These are phyloP conservation scores for Eulemur mongoz DNA, from an alignment of 2,797 vertebrate species.

Conservation along the genomic window DNA sequence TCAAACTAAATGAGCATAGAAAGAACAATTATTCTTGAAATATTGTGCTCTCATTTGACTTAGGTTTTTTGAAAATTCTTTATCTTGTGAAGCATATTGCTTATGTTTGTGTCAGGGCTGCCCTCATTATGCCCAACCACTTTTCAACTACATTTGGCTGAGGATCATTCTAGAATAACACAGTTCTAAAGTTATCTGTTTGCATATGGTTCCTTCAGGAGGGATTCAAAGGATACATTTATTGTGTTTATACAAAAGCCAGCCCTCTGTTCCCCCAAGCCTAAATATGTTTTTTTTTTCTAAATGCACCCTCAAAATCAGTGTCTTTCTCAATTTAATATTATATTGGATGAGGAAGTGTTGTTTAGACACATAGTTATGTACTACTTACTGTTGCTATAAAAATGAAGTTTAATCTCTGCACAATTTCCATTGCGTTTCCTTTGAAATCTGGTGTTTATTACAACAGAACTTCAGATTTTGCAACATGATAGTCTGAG, in stretches of 20 bases:
- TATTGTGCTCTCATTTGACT: not conserved
- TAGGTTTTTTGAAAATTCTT: not conserved
- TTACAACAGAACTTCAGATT: constrained; percentile 72
- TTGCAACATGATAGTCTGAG: constrained; percentile 66
- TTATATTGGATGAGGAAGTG: constrained; percentile 26
- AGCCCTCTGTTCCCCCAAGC: not conserved
- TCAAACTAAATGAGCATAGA: not conserved
- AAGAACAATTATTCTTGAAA: not conserved
- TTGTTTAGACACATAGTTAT: constrained; percentile 59
- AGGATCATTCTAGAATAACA: not conserved
- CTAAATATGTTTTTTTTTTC: not conserved
- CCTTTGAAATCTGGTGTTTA: constrained; percentile 76
- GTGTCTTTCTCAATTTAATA: constrained; percentile 47
- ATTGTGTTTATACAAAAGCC: constrained; percentile 25
- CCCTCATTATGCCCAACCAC: not conserved
- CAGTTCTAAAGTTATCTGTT: constrained; percentile 47
- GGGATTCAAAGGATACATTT: constrained; percentile 8
- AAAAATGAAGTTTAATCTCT: constrained; percentile 68
- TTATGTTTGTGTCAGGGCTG: not conserved
- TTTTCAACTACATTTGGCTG: constrained; percentile 35
- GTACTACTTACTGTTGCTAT: constrained; percentile 55
- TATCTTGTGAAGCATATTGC: not conserved
- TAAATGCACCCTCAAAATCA: not conserved
- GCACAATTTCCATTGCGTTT: constrained; percentile 52
- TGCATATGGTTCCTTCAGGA: constrained; percentile 25